A percentile compares a stretch with the other conserved stretches of the same genome.
These are phyloP conservation scores for Dimorphilus gyrociliatus DNA, from an alignment of 2,888 invertebrate species.

Conservation along the genomic window DNA sequence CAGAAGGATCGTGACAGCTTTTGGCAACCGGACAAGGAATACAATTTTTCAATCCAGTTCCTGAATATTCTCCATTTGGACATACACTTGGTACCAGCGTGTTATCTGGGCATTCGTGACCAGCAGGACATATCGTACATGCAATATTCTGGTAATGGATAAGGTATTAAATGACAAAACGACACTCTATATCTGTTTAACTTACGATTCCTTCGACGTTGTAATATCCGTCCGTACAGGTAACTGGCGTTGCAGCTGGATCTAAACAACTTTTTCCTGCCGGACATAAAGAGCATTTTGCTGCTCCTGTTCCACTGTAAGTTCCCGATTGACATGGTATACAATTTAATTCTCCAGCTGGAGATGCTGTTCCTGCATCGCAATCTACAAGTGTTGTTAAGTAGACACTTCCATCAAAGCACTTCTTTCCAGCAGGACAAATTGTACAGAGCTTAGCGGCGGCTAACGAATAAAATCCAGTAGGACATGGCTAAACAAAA, in stretches of 20 bases:
- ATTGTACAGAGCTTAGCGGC: slow-evolving; percentile 19
- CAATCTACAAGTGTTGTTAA: slow-evolving; percentile 14
- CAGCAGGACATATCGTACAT: slow-evolving; percentile 21
- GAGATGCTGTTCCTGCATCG: slow-evolving; percentile 18
- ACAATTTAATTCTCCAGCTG: slow-evolving; percentile 15
- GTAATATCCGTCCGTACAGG: slow-evolving; percentile 8
- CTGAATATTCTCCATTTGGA: slow-evolving; percentile 26
- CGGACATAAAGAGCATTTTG: slow-evolving; percentile 7
- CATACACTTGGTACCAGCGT: slow-evolving; percentile 19
- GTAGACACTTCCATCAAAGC: slow-evolving; percentile 9
- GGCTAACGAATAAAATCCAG: slow-evolving; percentile 19
- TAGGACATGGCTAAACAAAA: slow-evolving; percentile 14
- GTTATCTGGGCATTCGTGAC: slow-evolving; percentile 20
- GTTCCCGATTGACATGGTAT: slow-evolving; percentile 17
- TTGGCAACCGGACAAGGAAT: slow-evolving; percentile 7
- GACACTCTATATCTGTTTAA: slow-evolving; percentile 2
- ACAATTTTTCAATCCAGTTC: slow-evolving; percentile 7
- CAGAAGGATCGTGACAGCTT: slow-evolving; percentile 7
- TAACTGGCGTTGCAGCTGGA: slow-evolving; percentile 5
- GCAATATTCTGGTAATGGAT: too few relatives aligned
- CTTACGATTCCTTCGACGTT: slow-evolving; percentile 8
- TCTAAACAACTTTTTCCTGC: slow-evolving; percentile 9
- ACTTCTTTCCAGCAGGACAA: slow-evolving; percentile 19
- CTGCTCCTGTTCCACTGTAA: slow-evolving; percentile 7
- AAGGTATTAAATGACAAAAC: too few relatives aligned